phyloP scores from a whole-genome alignment of 2,113 vertebrate species.

The Aramus guarauna region DNA sequence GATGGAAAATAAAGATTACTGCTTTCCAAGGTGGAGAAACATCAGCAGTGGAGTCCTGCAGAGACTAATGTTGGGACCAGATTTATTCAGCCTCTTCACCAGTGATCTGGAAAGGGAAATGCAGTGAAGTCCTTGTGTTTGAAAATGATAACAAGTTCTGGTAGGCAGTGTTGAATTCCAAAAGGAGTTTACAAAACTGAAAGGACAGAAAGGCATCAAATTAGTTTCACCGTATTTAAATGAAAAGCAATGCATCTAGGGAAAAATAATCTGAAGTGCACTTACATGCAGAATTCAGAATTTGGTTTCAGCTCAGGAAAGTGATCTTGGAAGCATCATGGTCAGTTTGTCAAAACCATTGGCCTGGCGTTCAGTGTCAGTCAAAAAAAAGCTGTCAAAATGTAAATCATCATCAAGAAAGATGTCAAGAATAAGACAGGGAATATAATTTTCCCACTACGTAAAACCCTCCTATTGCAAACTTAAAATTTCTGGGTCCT shows the following conservation, averaged over 20 bases:
- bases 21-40: not conserved
- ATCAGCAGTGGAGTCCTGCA: not conserved
- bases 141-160: not conserved
- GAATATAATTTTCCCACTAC: not conserved
- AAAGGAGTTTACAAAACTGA: not conserved
- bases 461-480: not conserved
- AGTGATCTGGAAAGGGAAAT: not conserved
- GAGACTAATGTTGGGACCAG: not conserved
- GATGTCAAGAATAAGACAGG: not conserved
- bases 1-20: not conserved
- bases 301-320: not conserved
- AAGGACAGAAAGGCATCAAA: not conserved
- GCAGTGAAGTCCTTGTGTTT: not conserved
- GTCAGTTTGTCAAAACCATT: not conserved
- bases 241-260: not conserved
- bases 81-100: not conserved
- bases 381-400: not conserved
- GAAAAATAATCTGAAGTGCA: not conserved
- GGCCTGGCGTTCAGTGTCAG: not conserved
- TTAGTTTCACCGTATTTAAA: not conserved
- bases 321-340: not conserved
- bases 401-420: not conserved
- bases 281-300: not conserved
- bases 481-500: not conserved
- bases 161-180: not conserved